Base-by-base conservation (phyloP, 2,113 vertebrate species). In the Clarias magur region DNA sequence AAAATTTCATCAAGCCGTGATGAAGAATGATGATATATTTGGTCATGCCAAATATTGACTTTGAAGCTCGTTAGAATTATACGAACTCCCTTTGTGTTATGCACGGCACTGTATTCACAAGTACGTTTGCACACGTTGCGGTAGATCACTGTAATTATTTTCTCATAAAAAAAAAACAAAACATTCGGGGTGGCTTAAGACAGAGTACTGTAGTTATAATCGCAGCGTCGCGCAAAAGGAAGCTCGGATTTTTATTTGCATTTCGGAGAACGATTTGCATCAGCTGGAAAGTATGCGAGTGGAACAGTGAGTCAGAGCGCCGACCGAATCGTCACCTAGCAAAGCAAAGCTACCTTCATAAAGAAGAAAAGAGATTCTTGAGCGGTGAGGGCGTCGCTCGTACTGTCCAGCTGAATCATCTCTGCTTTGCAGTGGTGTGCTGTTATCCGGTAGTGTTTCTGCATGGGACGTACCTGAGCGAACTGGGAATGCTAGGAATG, bases 401-500 rank as follows among this genome's bases (percentile, higher is more conserved):
- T 34, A 34, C 57, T 25, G 17, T 42, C 42, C 59, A 63, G 38
- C 57, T 76, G 83, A 62, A 48, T 84, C 68, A 73, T 84, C 11
- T 84, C 27, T 48, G 56, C 53, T 56, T 48, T 38, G 27, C 70
- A 73, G 23, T n/a, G 13, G 0, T 13, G 1, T 13, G 1, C 6
- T 7, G 25, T 17, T 79, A 10, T 79, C 56, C 53, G 1, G 25
- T 54, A 56, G 75, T 27, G 21, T 63, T 65, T 42, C 21, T 23
- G n/a, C 42, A 30, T 27, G 13, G 4, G 54, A 73, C 0, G 16
- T 73, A 25, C 67, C 54, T 42, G 56, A 60, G 30, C 54, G 56
- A 60, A 75, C 6, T 42, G 34, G 83, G 75, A 79, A 79, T 76
- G 73, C 38, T 42, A 60, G 56, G 83, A 84, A 75, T n/a, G 68